Percentiles rank a stretch among this genome's conserved stretches.
Conservation (phyloP, 1,140 invertebrate species). For the Halictus rubicundus region DNA sequence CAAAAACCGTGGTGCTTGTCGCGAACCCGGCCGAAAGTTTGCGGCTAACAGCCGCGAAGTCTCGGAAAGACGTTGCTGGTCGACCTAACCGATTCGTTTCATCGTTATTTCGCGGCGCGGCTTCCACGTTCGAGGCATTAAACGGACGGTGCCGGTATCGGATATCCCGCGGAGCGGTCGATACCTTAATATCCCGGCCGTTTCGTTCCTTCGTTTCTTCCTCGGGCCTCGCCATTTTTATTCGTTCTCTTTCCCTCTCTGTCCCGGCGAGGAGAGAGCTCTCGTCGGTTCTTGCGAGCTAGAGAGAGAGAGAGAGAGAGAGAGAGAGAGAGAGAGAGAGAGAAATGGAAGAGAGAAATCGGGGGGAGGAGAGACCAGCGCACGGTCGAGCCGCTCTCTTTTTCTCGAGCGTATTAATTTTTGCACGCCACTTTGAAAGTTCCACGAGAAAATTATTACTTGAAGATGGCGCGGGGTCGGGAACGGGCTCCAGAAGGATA, state of each 20-base stretch:
- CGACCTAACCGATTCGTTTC: slow-evolving; percentile 15
- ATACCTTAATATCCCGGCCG: slow-evolving; percentile 27
- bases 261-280: not conserved
- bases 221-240: not conserved
- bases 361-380: not conserved
- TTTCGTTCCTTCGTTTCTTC: slow-evolving; percentile 29
- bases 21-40: too few species aligned
- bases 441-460: slow-evolving; percentile 47
- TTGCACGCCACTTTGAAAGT: slow-evolving; percentile 40
- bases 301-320: too few species aligned
- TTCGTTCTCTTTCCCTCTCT: not conserved
- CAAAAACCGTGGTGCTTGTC: too few species aligned
- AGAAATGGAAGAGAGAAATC: too few species aligned
- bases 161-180: slow-evolving; percentile 23
- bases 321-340: too few species aligned
- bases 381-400: slow-evolving; percentile 8
- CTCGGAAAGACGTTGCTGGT: too few species aligned
- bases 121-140: slow-evolving; percentile 29
- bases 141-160: slow-evolving; percentile 17
- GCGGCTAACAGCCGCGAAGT: too few species aligned
- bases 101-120: slow-evolving; percentile 23
- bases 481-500: slow-evolving; percentile 7
- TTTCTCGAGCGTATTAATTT: slow-evolving; percentile 38
- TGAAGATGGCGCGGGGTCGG: not conserved
- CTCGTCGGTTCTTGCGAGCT: not conserved